Evolutionary conservation across 2,113 vertebrate species (phyloP), one percentile per base, ranked within the genome.

Genomic region (Peucedramus taeniatus): DNA sequence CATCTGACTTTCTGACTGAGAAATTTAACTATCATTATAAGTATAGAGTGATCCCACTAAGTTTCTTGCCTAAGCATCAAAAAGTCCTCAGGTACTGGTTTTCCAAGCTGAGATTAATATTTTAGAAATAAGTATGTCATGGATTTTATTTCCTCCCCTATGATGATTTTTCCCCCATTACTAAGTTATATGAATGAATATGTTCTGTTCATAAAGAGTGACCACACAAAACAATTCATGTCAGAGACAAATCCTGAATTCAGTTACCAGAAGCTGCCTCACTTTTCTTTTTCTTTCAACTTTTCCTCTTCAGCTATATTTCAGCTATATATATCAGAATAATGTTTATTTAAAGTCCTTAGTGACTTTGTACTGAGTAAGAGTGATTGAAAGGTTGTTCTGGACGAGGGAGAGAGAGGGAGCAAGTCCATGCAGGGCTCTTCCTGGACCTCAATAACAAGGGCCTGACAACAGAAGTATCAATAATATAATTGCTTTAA

Each of bases 1-100:
- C 61, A 80, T 87, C 61, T 94, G 87, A 91, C 83, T 96, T 91
- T 90, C 93, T 96, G 47, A 28, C 40, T 76, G 27, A 83, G 42
- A 68, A 93, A 89, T 74, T 15, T 63, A 68, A 60, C 54, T 87
- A 53, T 87, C 94, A 89, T 63, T 89, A 6, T 56, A 93, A 78
- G 40, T 7, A 0, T 85, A 77, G 18, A 76, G 57, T 9, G 16
- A 49, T 17, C 13, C 18, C n/a, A 85, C 10, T 28, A 59, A 68
- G 74, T 92, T 84, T 94, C 49, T 90, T 79, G 24, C 15, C 13
- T 60, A 39, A 82, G 40, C 81, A 76, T 64, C 51, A 45, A 31
- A 31, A 88, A 70, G 47, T 66, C 27, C 22, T 77, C 33, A 39
- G 15, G 13, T 50, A 15, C 30, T 88, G 39, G 3, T 77, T 88